phyloP scores from a whole-genome alignment of 2,888 invertebrate genomes.

The Brenthis daphne region DNA sequence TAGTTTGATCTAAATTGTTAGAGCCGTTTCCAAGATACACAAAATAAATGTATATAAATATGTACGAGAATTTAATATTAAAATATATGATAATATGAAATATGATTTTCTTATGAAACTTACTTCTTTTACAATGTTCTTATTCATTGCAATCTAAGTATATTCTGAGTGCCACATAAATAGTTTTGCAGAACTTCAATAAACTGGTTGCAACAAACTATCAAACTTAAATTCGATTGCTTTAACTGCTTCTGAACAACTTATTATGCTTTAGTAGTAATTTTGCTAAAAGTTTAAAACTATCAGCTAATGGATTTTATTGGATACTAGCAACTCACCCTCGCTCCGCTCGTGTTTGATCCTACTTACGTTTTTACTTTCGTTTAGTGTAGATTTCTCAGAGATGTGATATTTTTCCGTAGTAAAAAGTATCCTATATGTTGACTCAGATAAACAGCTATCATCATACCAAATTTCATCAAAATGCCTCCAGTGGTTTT shows the following conservation, averaged over 20 bases:
- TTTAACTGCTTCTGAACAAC: slow-evolving; percentile 6
- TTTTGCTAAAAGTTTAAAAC: no score
- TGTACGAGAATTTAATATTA: background rate
- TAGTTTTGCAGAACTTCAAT: slow-evolving; percentile 16
- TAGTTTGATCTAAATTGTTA: no score
- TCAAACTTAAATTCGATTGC: slow-evolving; percentile 9
- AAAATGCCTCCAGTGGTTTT: no score
- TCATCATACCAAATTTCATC: no score
- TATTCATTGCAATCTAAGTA: slow-evolving; percentile 17
- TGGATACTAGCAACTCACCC: no score
- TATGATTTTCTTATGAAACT: slow-evolving; percentile 1
- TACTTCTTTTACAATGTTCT: slow-evolving; percentile 7
- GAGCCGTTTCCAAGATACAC: background rate
- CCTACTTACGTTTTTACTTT: no score
- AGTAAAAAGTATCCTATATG: no score
- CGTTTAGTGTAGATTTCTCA: no score
- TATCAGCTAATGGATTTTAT: no score
- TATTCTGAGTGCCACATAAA: slow-evolving; percentile 15
- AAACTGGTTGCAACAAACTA: slow-evolving; percentile 14
- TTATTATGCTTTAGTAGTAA: slow-evolving; percentile 4
- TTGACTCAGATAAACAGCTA: no score
- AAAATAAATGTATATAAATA: background rate
- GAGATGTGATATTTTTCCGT: no score
- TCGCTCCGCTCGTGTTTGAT: no score
- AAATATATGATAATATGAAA: background rate